Percentiles rank a stretch among this genome's conserved stretches.
Conservation (phyloP, 2,113 vertebrate species). For the Nicator chloris region DNA sequence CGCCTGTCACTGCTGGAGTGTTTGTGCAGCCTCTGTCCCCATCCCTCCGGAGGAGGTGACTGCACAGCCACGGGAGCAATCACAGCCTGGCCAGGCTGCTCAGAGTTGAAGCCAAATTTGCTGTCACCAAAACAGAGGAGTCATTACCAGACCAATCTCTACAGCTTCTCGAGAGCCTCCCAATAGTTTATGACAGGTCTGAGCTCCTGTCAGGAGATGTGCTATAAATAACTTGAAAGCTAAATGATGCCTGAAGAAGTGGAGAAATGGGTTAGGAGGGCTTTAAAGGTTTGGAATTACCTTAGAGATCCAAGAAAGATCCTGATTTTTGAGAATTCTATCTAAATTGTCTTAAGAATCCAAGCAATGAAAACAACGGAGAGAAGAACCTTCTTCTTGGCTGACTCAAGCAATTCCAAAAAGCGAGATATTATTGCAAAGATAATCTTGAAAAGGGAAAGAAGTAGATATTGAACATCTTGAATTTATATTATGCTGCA, state of each 20-base stretch:
- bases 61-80: neutral
- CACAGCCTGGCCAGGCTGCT: neutral
- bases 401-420: neutral
- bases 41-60: neutral
- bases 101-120: neutral
- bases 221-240: neutral
- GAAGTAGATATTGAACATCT: neutral
- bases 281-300: neutral
- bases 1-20: accelerated
- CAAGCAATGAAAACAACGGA: neutral
- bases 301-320: neutral
- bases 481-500: neutral
- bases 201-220: neutral
- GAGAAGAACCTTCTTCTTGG: neutral
- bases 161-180: neutral
- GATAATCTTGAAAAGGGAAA: neutral
- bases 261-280: neutral
- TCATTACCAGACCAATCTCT: neutral
- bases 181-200: neutral
- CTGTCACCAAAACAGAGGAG: neutral
- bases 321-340: neutral
- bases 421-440: neutral
- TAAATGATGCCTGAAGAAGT: neutral
- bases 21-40: neutral
- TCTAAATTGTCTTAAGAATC: neutral